Evolutionary conservation across 2,113 vertebrate genomes (phyloP).

Genomic region (Colinus virginianus): DNA sequence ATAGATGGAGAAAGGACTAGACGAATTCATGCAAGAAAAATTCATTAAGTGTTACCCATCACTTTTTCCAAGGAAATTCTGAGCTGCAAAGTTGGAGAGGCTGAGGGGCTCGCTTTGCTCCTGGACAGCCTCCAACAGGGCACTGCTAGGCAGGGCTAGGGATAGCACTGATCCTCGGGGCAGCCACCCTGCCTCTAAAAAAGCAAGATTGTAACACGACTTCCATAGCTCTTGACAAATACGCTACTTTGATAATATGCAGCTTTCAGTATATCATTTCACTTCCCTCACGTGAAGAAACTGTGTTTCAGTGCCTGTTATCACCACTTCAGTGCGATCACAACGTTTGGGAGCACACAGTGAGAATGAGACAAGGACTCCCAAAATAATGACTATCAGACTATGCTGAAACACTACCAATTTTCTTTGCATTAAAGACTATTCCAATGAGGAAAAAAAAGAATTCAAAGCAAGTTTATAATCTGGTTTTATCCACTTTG

Average conservation of each 20-base stretch:
- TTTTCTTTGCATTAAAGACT: background rate
- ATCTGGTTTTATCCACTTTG: background rate
- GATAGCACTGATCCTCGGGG: background rate
- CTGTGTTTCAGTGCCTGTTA: background rate
- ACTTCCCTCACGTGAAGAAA: background rate
- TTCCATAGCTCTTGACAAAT: conserved; percentile 19
- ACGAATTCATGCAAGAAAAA: conserved; percentile 55
- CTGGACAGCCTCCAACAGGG: background rate
- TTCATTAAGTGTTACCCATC: conserved; percentile 18
- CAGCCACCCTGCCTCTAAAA: background rate
- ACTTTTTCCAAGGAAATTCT: background rate
- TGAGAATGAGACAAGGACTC: background rate
- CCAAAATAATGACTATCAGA: background rate
- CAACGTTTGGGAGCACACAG: background rate
- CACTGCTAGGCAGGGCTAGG: background rate
- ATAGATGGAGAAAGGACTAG: conserved; percentile 33
- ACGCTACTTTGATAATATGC: background rate
- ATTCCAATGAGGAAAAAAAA: too few species aligned
- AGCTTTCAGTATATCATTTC: background rate
- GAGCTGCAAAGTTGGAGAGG: background rate
- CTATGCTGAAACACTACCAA: background rate
- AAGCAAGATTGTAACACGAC: background rate
- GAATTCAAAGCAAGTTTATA: background rate
- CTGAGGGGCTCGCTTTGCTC: background rate
- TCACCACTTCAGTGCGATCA: background rate